Percentiles rank a stretch among this genome's conserved stretches.
Evolutionary conservation across 2,113 vertebrate species (phyloP).

Genomic region (Hippocampus mohnikei): DNA sequence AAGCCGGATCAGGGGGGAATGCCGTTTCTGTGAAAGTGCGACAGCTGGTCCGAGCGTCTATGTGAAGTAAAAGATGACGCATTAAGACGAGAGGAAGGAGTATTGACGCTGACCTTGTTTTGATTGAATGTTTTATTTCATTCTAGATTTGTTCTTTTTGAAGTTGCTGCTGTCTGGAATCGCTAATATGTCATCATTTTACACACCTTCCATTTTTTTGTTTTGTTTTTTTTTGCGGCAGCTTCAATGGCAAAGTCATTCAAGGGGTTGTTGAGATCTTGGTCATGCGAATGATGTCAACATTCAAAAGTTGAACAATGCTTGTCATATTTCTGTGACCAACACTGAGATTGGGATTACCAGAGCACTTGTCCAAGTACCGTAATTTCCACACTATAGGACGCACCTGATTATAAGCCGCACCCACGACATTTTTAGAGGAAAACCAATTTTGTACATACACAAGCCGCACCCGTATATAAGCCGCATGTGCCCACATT

Average conservation of each 20-base stretch:
- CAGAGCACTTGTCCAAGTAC: not conserved
- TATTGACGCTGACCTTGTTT: not conserved
- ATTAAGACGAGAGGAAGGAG: not conserved
- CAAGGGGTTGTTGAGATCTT: not conserved
- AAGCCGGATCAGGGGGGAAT: conserved; percentile 56
- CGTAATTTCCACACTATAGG: too few species aligned
- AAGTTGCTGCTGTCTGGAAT: not conserved
- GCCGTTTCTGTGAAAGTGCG: conserved; percentile 56
- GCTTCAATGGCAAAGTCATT: not conserved
- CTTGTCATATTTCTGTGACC: not conserved
- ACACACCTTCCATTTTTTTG: not conserved
- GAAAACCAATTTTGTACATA: too few species aligned
- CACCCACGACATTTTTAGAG: too few species aligned
- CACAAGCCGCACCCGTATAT: too few species aligned
- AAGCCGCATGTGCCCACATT: too few species aligned
- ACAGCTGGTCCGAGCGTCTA: conserved; percentile 57
- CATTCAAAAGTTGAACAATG: not conserved
- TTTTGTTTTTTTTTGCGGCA: too few species aligned
- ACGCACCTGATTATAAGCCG: too few species aligned
- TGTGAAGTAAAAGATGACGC: conserved; percentile 24
- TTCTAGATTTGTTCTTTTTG: not conserved
- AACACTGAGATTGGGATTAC: not conserved
- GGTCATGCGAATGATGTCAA: not conserved
- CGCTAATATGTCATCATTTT: not conserved
- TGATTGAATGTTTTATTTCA: not conserved